Conservation (phyloP, 2,888 invertebrate genomes). For the Eupelmus urozonus region DNA sequence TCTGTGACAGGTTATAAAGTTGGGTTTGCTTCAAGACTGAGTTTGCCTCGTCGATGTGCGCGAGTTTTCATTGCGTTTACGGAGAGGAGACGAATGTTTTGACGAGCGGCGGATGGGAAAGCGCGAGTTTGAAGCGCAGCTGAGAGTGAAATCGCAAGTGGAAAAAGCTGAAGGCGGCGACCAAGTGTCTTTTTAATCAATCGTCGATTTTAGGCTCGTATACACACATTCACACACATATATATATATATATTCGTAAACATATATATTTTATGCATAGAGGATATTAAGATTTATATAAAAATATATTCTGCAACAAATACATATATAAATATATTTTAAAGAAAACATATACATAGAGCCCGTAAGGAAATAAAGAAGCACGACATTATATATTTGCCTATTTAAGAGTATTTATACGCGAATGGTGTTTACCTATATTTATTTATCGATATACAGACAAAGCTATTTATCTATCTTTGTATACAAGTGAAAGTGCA, state of each 20-base stretch:
- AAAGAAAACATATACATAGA: conserved; percentile 27
- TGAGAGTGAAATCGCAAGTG: background rate
- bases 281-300: conserved; percentile 27
- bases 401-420: conserved; percentile 44
- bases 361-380: conserved; percentile 20
- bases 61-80: too few species aligned
- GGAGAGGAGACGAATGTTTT: too few species aligned
- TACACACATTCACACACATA: background rate
- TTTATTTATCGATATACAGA: conserved; percentile 56
- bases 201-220: conserved; percentile 11
- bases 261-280: conserved; percentile 46
- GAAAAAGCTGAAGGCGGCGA: background rate
- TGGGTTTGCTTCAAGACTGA: too few species aligned
- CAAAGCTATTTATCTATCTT: conserved; percentile 57
- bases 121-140: too few species aligned
- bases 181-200: conserved; percentile 51
- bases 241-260: conserved; percentile 37
- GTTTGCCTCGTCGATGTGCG: too few species aligned
- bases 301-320: background rate
- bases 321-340: conserved; percentile 44
- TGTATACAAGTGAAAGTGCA: conserved; percentile 53
- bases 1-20: too few species aligned
- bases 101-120: too few species aligned
- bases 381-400: conserved; percentile 50
- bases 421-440: conserved; percentile 44